These are phyloP conservation scores for Shargacucullia verbasci DNA, from an alignment of 2,888 invertebrate genomes.

Conservation along the genomic window DNA sequence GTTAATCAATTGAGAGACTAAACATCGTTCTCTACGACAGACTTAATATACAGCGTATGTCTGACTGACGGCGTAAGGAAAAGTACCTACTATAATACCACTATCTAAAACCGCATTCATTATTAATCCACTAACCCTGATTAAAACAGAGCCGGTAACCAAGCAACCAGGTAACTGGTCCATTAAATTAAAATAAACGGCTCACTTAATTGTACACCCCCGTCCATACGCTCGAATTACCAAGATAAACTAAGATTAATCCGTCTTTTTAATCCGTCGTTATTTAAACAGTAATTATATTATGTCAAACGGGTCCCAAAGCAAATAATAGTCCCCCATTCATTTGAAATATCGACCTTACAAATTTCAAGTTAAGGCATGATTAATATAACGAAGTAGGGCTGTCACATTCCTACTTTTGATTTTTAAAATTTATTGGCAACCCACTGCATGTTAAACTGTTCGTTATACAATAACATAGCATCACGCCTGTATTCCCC, in stretches of 20 bases:
- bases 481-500: too few relatives aligned
- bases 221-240: slow-evolving; percentile 2
- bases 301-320: background rate
- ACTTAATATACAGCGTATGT: too few relatives aligned
- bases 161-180: slow-evolving; percentile 6
- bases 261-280: too few relatives aligned
- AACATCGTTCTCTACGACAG: too few relatives aligned
- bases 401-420: background rate
- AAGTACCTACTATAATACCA: too few relatives aligned
- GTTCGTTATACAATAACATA: too few relatives aligned
- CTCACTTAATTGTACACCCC: slow-evolving; percentile 6
- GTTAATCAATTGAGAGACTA: too few relatives aligned
- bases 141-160: slow-evolving; percentile 1
- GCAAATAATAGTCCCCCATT: background rate
- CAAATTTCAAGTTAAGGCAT: background rate
- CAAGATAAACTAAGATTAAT: slow-evolving; percentile 5
- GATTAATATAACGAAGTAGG: background rate
- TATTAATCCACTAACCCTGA: slow-evolving; percentile 2
- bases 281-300: background rate
- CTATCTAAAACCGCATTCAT: too few relatives aligned
- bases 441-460: too few relatives aligned
- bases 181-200: slow-evolving; percentile 25
- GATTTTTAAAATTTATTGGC: too few relatives aligned
- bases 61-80: too few relatives aligned
- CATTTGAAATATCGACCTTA: background rate